These are phyloP conservation scores for Corythornis vintsioides DNA, from an alignment of 2,113 vertebrate genomes.

Conservation along the genomic window DNA sequence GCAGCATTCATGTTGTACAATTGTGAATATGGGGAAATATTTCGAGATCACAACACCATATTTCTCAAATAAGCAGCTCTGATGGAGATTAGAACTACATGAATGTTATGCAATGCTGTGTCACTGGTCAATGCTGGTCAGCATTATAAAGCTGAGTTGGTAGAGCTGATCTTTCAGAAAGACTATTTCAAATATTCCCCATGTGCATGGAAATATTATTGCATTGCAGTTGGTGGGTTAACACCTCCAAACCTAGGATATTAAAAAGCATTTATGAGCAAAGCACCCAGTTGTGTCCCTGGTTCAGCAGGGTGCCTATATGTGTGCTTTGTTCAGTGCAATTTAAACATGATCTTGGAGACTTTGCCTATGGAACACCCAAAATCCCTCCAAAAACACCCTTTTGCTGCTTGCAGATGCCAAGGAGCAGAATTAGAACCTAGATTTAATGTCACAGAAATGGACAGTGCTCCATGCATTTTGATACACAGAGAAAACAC, in stretches of 20 bases:
- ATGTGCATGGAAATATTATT: no score
- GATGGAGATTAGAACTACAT: no score
- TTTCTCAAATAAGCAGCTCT: no score
- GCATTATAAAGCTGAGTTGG: no score
- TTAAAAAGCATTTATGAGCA: background rate
- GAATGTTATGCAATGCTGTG: no score
- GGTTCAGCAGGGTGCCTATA: background rate
- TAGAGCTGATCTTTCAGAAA: no score
- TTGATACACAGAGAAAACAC: background rate
- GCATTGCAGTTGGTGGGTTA: background rate
- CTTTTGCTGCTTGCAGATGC: background rate
- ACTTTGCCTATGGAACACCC: background rate
- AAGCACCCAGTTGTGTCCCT: background rate
- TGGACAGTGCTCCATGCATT: background rate
- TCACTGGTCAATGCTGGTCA: no score
- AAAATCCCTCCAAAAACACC: background rate
- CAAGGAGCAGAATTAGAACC: background rate
- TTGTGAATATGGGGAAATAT: no score
- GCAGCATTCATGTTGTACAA: no score
- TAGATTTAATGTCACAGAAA: background rate
- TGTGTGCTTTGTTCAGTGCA: accelerated
- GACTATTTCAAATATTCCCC: no score
- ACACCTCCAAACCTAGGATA: background rate
- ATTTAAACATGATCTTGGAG: background rate
- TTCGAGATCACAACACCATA: no score